Conservation (phyloP, 2,888 invertebrate species). For the Eueremaeus valkanovi region DNA sequence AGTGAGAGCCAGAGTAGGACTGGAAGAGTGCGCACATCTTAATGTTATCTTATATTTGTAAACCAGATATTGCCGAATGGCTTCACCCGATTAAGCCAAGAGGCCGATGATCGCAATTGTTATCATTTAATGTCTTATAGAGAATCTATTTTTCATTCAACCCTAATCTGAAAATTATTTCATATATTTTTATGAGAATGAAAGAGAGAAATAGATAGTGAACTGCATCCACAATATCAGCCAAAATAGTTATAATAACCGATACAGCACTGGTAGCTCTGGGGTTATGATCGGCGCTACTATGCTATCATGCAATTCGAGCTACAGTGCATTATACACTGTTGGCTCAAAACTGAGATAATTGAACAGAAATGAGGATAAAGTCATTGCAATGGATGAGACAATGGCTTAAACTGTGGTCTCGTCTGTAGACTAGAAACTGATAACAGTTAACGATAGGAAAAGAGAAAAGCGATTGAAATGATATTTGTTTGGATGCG, state of each 20-base stretch:
- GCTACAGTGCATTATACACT: too few relatives aligned
- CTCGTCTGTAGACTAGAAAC: too few relatives aligned
- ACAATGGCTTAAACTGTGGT: too few relatives aligned
- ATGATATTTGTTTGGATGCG: too few relatives aligned
- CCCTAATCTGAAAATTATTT: slow-evolving; percentile 10
- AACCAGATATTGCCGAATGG: slow-evolving; percentile 26
- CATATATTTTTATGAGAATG: not conserved
- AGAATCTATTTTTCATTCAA: slow-evolving; percentile 13
- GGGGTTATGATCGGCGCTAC: not conserved
- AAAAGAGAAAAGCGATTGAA: too few relatives aligned
- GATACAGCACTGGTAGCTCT: not conserved
- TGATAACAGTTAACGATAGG: too few relatives aligned
- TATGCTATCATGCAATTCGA: too few relatives aligned
- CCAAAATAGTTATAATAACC: not conserved
- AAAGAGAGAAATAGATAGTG: not conserved
- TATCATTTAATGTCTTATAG: slow-evolving; percentile 10
- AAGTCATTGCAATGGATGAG: too few relatives aligned
- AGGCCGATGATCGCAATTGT: slow-evolving; percentile 30
- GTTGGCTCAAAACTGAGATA: too few relatives aligned
- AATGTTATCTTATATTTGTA: slow-evolving; percentile 23
- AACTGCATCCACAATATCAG: not conserved
- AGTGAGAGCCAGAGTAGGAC: not conserved
- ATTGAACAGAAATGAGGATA: not conserved
- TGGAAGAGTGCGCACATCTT: slow-evolving; percentile 16
- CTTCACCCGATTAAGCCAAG: slow-evolving; percentile 24